Conservation (phyloP, 2,797 vertebrate species). For the Enteromius treurensis region DNA sequence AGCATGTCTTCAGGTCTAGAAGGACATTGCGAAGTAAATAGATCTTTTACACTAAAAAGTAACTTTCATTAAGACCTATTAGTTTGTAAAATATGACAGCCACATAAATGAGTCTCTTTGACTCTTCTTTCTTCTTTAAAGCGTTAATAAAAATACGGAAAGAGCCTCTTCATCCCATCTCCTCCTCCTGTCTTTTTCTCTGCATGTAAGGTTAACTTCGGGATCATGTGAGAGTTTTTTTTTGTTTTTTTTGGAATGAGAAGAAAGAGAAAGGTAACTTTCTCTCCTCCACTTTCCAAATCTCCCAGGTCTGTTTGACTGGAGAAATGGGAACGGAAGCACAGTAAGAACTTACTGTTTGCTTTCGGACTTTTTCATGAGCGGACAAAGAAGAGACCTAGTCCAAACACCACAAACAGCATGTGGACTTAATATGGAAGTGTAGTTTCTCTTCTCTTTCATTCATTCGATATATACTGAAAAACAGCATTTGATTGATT, state of each 20-base stretch:
- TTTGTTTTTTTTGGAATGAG: constrained; percentile 72
- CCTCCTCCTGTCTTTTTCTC: constrained; percentile 53
- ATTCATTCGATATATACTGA: not conserved
- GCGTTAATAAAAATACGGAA: constrained; percentile 64
- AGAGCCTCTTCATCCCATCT: constrained; percentile 56
- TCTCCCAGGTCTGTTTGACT: constrained; percentile 62
- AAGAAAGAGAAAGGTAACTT: constrained; percentile 70
- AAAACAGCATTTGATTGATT: constrained; percentile 3
- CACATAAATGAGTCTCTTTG: constrained; percentile 77
- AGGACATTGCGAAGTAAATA: constrained; percentile 32
- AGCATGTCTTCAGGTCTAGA: not conserved
- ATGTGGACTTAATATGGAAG: constrained; percentile 49
- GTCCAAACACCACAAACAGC: constrained; percentile 48
- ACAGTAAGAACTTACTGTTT: constrained; percentile 55
- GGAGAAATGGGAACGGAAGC: constrained; percentile 50
- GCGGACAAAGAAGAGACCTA: constrained; percentile 1
- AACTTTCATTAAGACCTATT: constrained; percentile 52
- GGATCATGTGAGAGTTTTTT: constrained; percentile 70
- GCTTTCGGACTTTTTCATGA: constrained; percentile 39
- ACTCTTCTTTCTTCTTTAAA: constrained; percentile 74
- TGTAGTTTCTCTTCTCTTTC: constrained; percentile 14
- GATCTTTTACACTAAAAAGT: constrained; percentile 40
- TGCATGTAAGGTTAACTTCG: constrained; percentile 71
- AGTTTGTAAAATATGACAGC: constrained; percentile 68
- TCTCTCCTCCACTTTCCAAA: constrained; percentile 63